These are phyloP conservation scores for Philhelius pedissequus DNA, from an alignment of 2,888 invertebrate species.

Conservation along the genomic window DNA sequence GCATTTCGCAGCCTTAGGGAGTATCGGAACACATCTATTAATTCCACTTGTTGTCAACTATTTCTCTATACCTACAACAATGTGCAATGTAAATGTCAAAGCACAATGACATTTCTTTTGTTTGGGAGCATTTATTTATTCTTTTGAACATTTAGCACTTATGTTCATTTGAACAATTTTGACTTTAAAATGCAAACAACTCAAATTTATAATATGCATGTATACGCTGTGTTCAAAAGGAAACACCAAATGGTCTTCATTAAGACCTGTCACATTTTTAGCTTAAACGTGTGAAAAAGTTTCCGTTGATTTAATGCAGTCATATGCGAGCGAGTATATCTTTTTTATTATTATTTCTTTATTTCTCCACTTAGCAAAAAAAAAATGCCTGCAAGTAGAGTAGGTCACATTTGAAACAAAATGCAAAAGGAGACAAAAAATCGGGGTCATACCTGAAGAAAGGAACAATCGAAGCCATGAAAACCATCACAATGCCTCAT, in stretches of 20 bases:
- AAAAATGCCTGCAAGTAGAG: constrained; percentile 20
- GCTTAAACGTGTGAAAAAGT: background rate
- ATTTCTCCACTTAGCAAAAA: constrained; percentile 1
- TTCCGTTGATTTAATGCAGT: background rate
- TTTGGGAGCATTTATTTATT: background rate
- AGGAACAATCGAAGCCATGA: constrained; percentile 58
- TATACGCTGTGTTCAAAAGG: background rate
- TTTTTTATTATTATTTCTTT: background rate
- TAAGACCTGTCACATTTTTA: background rate
- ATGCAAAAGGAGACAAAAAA: background rate
- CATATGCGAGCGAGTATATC: no score
- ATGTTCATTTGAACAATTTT: background rate
- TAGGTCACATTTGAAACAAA: constrained; percentile 52
- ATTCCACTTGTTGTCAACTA: no score
- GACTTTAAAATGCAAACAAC: background rate
- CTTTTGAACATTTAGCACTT: no score
- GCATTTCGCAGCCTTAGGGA: no score
- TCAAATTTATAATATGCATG: background rate
- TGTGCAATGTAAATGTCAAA: no score
- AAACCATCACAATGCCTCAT: constrained; percentile 46
- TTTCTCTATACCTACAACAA: no score
- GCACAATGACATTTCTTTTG: no score
- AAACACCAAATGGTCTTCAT: background rate
- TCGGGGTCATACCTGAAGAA: constrained; percentile 55
- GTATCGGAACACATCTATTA: no score